Conservation (phyloP, 2,797 vertebrate species). For the Sebastolobus alascanus region DNA sequence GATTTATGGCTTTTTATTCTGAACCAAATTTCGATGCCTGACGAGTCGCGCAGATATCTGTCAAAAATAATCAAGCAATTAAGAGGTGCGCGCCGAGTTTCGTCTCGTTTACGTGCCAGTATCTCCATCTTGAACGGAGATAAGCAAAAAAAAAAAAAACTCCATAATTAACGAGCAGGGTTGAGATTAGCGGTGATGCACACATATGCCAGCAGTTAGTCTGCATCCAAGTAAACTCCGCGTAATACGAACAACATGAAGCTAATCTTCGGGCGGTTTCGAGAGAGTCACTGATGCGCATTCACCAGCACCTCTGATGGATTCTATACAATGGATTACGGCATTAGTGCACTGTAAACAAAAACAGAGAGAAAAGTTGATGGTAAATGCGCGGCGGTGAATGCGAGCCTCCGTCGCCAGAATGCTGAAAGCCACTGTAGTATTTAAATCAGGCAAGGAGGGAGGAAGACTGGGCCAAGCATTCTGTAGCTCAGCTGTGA, state of each 20-base stretch:
- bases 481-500: constrained; percentile 88
- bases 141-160: constrained; percentile 37
- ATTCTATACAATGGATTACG: constrained; percentile 58
- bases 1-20: constrained; percentile 80
- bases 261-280: constrained; percentile 44
- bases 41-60: constrained; percentile 60
- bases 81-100: constrained; percentile 70
- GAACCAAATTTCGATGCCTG: constrained; percentile 55
- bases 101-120: constrained; percentile 71
- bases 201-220: constrained; percentile 60
- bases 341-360: constrained; percentile 78
- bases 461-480: constrained; percentile 84
- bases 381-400: constrained; percentile 70
- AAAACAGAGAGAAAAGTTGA: constrained; percentile 76
- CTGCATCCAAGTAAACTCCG: constrained; percentile 58
- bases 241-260: constrained; percentile 63
- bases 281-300: constrained; percentile 51
- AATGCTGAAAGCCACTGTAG: constrained; percentile 86
- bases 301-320: constrained; percentile 53
- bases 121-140: constrained; percentile 63
- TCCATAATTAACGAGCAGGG: constrained; percentile 67
- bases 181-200: constrained; percentile 57
- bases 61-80: constrained; percentile 76
- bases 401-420: constrained; percentile 74
- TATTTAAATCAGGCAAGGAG: constrained; percentile 86